Evolutionary conservation across 1,140 invertebrate species (phyloP).

Genomic region (Saxidomus purpurata): DNA sequence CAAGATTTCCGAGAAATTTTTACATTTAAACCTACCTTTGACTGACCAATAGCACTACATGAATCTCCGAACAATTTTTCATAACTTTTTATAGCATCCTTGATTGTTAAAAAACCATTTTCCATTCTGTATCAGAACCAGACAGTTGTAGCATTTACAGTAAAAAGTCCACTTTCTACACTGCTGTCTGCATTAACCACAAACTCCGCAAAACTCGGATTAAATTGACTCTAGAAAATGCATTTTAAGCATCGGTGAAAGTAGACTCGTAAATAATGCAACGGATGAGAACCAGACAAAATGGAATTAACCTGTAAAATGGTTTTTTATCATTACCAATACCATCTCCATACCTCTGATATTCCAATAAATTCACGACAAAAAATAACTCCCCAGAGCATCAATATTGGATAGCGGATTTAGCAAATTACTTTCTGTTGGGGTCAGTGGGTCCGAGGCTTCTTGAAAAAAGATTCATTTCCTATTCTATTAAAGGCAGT

Average conservation of each 20-base stretch:
- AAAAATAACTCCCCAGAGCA: no score
- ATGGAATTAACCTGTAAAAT: neutral
- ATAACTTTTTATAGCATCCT: neutral
- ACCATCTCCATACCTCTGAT: neutral
- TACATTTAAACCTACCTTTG: conserved; percentile 3
- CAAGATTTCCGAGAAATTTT: no score
- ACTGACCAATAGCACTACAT: neutral
- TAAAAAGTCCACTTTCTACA: conserved; percentile 77
- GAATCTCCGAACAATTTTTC: neutral
- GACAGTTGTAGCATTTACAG: neutral
- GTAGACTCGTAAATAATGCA: neutral
- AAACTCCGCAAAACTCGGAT: no score
- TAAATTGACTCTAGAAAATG: no score
- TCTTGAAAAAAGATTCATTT: no score
- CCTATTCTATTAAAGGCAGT: no score
- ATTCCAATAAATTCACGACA: neutral
- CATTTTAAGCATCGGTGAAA: no score
- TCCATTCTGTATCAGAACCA: neutral
- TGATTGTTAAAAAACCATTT: neutral
- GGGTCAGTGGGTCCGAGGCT: no score
- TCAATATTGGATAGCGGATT: no score
- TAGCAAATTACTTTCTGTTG: no score
- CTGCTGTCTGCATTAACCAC: no score
- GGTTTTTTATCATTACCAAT: neutral
- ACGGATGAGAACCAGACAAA: neutral